These are phyloP conservation scores for Anthopleura sola DNA, from an alignment of 64 coral and sea anemone genomes.

Conservation along the genomic window DNA sequence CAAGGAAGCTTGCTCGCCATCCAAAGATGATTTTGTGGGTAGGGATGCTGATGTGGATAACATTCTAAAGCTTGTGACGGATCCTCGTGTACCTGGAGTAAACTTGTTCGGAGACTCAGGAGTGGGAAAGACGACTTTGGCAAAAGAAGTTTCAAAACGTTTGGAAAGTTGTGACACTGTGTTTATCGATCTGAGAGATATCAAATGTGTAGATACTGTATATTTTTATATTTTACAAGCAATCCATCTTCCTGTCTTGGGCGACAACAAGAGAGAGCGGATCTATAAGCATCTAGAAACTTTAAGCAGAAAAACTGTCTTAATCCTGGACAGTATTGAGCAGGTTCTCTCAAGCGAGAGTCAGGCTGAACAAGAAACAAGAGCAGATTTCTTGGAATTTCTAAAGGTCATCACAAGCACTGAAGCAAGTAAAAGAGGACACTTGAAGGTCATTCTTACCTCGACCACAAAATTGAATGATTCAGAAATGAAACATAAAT, in stretches of 20 bases:
- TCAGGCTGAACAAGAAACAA: background rate
- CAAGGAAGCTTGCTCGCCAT: background rate
- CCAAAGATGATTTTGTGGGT: background rate
- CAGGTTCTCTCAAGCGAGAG: conserved; percentile 9
- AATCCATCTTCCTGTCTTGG: background rate
- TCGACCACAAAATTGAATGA: conserved; percentile 7
- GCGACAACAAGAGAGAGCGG: background rate
- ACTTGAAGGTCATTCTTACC: conserved; percentile 25
- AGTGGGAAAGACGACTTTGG: conserved; percentile 12
- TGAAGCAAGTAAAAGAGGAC: background rate
- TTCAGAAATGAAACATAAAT: background rate
- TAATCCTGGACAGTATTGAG: conserved; percentile 38
- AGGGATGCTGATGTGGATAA: background rate
- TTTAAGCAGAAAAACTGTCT: background rate
- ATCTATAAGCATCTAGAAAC: background rate
- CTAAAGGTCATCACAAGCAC: background rate
- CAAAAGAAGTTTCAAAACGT: background rate
- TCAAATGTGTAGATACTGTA: conserved; percentile 15
- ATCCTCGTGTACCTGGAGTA: background rate
- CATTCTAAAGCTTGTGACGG: background rate
- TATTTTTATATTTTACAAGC: conserved; percentile 4
- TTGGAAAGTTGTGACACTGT: background rate
- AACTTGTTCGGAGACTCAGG: background rate
- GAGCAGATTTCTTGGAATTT: conserved; percentile 7
- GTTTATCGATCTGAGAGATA: conserved; percentile 22